Evolutionary conservation across 2,888 invertebrate species (phyloP).

Genomic region (Meteorus colon): DNA sequence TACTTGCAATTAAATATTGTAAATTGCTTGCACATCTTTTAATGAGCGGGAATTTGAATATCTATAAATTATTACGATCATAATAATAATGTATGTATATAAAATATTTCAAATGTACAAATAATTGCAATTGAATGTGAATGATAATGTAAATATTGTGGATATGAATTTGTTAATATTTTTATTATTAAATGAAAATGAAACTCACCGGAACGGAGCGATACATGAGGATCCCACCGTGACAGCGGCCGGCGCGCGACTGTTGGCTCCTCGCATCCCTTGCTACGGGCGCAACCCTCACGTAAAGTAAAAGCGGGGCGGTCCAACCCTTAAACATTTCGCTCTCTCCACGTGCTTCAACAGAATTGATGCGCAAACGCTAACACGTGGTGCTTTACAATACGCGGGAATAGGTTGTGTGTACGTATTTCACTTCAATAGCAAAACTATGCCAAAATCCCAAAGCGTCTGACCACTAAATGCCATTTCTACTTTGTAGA

Average conservation of each 20-base stretch:
- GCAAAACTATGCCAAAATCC: neutral
- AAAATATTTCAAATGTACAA: too few relatives aligned
- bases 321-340: constrained; percentile 31
- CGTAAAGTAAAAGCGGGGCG: constrained; percentile 38
- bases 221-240: constrained; percentile 62
- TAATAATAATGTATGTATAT: too few relatives aligned
- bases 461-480: constrained; percentile 8
- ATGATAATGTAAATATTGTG: too few relatives aligned
- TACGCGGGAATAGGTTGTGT: constrained; percentile 48
- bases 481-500: neutral
- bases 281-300: constrained; percentile 53
- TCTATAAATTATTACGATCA: too few relatives aligned
- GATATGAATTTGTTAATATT: neutral
- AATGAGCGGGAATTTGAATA: too few relatives aligned
- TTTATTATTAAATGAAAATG: neutral
- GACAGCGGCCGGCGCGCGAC: constrained; percentile 72
- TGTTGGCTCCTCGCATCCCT: constrained; percentile 60
- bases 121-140: too few relatives aligned
- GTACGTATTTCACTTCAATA: neutral
- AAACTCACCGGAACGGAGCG: constrained; percentile 50
- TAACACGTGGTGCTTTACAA: constrained; percentile 46
- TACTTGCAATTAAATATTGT: neutral
- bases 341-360: constrained; percentile 53
- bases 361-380: constrained; percentile 41
- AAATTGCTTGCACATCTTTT: neutral